phyloP scores from a whole-genome alignment of 53 echinoderm and acorn worm species.

The Holothuria scabra region DNA sequence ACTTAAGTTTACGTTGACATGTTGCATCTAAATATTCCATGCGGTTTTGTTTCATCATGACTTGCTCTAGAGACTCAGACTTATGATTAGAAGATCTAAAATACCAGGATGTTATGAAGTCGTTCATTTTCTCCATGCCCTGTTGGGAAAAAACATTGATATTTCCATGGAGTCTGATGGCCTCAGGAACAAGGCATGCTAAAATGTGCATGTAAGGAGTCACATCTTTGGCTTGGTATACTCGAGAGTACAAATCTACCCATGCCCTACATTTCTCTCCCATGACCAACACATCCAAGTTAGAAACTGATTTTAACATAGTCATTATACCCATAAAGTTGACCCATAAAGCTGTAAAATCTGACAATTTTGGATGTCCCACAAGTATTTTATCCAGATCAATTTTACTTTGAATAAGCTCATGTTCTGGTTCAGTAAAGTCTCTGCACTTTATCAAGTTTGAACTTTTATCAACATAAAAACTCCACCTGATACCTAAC shows the following conservation, averaged over 20 bases:
- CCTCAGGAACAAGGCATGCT: too few relatives aligned
- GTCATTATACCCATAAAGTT: constrained; percentile 44
- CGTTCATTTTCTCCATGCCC: constrained; percentile 63
- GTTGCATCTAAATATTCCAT: constrained; percentile 24
- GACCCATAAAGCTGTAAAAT: constrained; percentile 41
- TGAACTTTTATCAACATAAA: not conserved
- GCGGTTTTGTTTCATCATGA: constrained; percentile 51
- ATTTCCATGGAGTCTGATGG: constrained; percentile 28
- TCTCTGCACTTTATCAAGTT: constrained; percentile 5
- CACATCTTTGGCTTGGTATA: constrained; percentile 58
- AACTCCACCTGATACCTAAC: not conserved
- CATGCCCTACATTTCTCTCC: constrained; percentile 40
- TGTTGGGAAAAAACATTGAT: constrained; percentile 63
- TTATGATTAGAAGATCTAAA: too few relatives aligned
- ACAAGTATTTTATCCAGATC: constrained; percentile 33
- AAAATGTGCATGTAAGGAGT: too few relatives aligned
- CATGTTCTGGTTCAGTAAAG: constrained; percentile 32
- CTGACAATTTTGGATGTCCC: constrained; percentile 34
- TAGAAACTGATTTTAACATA: not conserved
- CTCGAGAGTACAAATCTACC: constrained; percentile 45
- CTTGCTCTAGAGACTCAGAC: constrained; percentile 46
- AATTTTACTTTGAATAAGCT: constrained; percentile 7
- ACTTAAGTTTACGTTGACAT: constrained; percentile 18
- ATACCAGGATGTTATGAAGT: too few relatives aligned
- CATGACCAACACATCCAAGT: not conserved